Evolutionary conservation across 30 jellyfish, hydroid and myxozoan species (phyloP).

Genomic region (Haliclystus octoradiatus): DNA sequence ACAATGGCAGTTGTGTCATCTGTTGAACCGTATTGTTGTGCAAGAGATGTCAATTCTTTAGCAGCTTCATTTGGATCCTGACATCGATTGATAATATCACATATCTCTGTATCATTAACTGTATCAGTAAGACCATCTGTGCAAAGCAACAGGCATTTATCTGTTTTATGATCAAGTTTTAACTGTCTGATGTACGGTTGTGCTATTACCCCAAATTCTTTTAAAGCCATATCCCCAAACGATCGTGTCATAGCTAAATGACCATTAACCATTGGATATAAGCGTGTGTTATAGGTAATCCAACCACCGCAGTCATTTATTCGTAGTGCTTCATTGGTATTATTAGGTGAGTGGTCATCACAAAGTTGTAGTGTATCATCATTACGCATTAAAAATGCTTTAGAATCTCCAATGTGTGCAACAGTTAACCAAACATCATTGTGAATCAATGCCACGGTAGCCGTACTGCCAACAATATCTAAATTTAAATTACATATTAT

Average conservation of each 20-base stretch:
- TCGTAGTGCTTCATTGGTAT: constrained; percentile 52
- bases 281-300: constrained; percentile 85
- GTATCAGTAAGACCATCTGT: constrained; percentile 79
- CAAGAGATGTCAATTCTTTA: constrained; percentile 53
- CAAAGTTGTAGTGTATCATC: constrained; percentile 59
- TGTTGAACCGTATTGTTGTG: constrained; percentile 83
- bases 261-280: constrained; percentile 72
- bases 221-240: constrained; percentile 54
- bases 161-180: constrained; percentile 26
- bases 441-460: constrained; percentile 44
- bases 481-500: neutral
- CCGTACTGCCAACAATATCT: constrained; percentile 74
- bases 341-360: constrained; percentile 72
- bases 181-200: constrained; percentile 25
- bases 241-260: constrained; percentile 75
- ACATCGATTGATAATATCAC: constrained; percentile 34
- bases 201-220: constrained; percentile 37
- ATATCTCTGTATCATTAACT: constrained; percentile 57
- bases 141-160: constrained; percentile 53
- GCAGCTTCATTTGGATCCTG: constrained; percentile 58
- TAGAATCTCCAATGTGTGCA: constrained; percentile 83
- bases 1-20: constrained; percentile 89
- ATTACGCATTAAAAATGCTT: constrained; percentile 51
- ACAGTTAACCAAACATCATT: constrained; percentile 22
- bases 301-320: constrained; percentile 63